Base-by-base conservation (phyloP, 92 coral and sea anemone genomes). In the Porites divaricata region DNA sequence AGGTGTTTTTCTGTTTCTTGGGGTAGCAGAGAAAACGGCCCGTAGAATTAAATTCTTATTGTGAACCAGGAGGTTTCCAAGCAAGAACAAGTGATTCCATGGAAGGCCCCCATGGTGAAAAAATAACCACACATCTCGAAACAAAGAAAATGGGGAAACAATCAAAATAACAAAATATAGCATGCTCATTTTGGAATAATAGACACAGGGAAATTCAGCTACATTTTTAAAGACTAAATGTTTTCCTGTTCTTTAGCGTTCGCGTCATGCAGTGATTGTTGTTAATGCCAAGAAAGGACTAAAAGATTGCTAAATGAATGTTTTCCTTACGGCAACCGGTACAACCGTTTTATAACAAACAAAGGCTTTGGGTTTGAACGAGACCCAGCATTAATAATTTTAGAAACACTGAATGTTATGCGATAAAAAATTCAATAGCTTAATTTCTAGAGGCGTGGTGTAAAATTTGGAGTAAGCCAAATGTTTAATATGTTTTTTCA, bases 371-470 rank as follows among this genome's bases (percentile, higher is more conserved):
- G 81, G 65, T 75, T 83, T 84, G 67, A 75, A 75, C 50, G 45
- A 75, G 24, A 41, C 80, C 87, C 81, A 76, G 88, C 89, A 90
- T 87, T 84, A 87, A 35, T 35, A 35, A 83, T 78, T 90, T 90
- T 88, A 65, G 77, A 70, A 81, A 80, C 72, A 70, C 54, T 61
- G 81, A 91, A 91, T 91, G 98, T 94, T 94, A 89, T 73, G 87
- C 86, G 83, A 90, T 94, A 75, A 89, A 94, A 94, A 83, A 91
- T 91, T 94, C 92, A 94, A 86, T 51, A 87, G 91, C 86, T 54
- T 91, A 87, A 86, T 76, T 81, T 51, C 75, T 35, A 64, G 78
- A 85, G 93, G 93, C 93, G 93, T 90, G 93, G 93, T 63, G 83
- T 76, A 77, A 84, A 87, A 90, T 84, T 82, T 83, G 77, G 87